A percentile compares a stretch with the other conserved stretches of the same genome.
Conservation (phyloP, 2,888 invertebrate species). For the Leucophora obtusa region DNA sequence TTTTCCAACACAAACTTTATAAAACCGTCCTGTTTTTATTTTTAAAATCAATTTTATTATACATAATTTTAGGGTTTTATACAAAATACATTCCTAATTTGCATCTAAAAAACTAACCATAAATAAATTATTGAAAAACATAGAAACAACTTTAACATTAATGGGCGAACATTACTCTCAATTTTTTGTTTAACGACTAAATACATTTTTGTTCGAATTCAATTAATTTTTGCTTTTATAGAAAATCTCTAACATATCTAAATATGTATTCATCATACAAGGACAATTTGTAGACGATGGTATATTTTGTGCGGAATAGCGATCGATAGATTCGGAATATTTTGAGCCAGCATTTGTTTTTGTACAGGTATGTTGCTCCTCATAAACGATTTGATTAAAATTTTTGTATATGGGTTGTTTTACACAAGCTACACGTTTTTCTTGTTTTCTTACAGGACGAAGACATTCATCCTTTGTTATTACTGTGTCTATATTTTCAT, state of each 20-base stretch:
- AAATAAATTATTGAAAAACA: slow-evolving; percentile 23
- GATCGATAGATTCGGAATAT: background rate
- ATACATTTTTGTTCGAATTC: background rate
- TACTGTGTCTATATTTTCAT: slow-evolving; percentile 6
- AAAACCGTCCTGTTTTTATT: background rate
- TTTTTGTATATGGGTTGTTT: background rate
- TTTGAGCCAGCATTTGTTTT: background rate
- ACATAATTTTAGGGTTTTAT: background rate
- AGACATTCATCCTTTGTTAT: background rate
- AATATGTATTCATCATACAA: slow-evolving; percentile 69
- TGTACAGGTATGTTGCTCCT: background rate
- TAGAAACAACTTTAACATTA: background rate
- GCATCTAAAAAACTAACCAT: slow-evolving; percentile 3
- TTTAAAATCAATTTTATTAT: slow-evolving; percentile 6
- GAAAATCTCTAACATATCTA: slow-evolving; percentile 57
- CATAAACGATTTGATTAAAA: background rate
- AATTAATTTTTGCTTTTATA: slow-evolving; percentile 21
- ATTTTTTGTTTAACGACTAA: background rate
- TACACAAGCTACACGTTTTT: background rate
- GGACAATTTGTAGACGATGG: slow-evolving; percentile 68
- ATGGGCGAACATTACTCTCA: background rate
- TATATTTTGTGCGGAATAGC: background rate
- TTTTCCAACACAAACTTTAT: slow-evolving; percentile 64
- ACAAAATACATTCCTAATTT: background rate
- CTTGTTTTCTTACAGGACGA: background rate